Base-by-base conservation (phyloP, 2,113 vertebrate species). In the Percina caprodes region DNA sequence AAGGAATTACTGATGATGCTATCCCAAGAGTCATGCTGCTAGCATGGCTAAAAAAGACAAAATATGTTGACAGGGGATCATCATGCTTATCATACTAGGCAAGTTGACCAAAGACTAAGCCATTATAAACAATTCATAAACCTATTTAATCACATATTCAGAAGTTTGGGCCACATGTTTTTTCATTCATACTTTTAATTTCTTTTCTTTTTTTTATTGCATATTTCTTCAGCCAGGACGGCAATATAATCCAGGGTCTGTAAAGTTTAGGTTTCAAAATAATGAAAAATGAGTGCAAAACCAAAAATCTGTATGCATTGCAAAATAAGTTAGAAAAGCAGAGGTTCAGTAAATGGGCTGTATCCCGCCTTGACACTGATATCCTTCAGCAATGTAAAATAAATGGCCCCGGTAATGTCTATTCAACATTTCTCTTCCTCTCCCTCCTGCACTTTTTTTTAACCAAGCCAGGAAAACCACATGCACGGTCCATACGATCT, bases 381-480 rank as follows among this genome's bases (percentile, higher is more conserved):
- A 87, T 72, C 58, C 73, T 68, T 77, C 77, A 81, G 74, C 67
- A 45, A 35, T 42, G 67, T 81, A 73, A 81, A 81, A 81, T 72
- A 82, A 83, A 86, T 71, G 70, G 21, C 72, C 70, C 71, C 14
- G 14, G 30, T 86, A 84, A 86, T 89, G 85, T 85, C 86, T 79
- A 83, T 88, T 85, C 80, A 90, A 83, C 80, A 78, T 87, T 85
- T 82, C 74, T 74, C 83, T 85, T 90, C 88, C 83, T 80, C 74
- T 81, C 79, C 61, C 82, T 82, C 68, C 66, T 77, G 70, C 39
- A 69, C 69, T 86, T 56, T 6, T 35, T 24, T 46, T 69, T 30
- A 30, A 69, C 79, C 67, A 48, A 55, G 66, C 77, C 74, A 85
- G 68, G 82, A 86, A 89, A 90, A 85, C 89, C 89, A 73, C 80